Base-by-base conservation (phyloP, 2,888 invertebrate species). In the Parelbella ahira region DNA sequence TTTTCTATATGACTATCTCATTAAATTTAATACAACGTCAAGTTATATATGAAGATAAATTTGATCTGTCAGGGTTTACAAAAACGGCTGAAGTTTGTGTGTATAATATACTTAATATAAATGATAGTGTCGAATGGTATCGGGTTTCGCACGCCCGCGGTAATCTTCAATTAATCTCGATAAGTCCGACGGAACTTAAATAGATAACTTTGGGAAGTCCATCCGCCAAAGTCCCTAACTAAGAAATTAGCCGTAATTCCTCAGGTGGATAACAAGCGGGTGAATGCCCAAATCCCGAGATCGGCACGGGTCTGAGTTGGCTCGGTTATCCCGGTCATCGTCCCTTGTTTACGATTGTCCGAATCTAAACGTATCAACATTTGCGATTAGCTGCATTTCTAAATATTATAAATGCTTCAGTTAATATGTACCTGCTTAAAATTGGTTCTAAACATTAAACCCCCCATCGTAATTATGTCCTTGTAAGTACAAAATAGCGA, bases 171-270 rank as follows among this genome's bases (percentile, higher is more conserved):
- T 34, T 34, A 34, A 24, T 34, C 24, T 34, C 10, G 6, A 34
- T 24, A 34, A 34, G 23, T 24, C 24, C 8, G 8, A 23, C 13
- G 11, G n/a, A 33, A 33, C 33, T 33, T 33, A 27, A 27, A 27
- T 21, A 21, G 27, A 23, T 7, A 15, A 34, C 34, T 34, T 34
- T 13, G 28, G 21, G 9, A 39, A 9, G 30, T 23, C 23, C 34
- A n/a, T 13, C 11, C 37, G 10, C 11, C 38, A 24, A 38, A 38
- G 23, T 30, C 15, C 38, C 23, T 18, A 38, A 38, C 29, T 38
- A 32, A 15, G 24, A 19, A 39, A 39, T 39, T 32, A 39, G 38
- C 18, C 6, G 30, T 30, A 29, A 39, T 32, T 15, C 30, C 24
- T 19, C 38, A 27, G 27, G 19, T 28, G 37, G 24, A 18, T 34